Percentiles rank a stretch among this genome's conserved stretches.
Evolutionary conservation across 2,888 invertebrate genomes (phyloP).

Genomic region (Sisyra nigra): DNA sequence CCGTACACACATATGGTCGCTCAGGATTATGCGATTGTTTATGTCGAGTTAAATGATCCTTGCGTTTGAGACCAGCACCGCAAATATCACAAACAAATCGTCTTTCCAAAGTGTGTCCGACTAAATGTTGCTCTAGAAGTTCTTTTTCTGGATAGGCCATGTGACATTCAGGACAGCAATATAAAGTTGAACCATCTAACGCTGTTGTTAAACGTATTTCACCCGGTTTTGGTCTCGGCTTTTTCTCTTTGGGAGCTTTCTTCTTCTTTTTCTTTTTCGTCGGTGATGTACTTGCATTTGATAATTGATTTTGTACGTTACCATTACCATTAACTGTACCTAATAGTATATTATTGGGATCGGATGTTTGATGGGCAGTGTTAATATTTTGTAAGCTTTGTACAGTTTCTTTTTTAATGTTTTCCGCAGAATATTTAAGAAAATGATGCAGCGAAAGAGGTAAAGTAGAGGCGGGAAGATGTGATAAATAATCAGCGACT

Average conservation of each 20-base stretch:
- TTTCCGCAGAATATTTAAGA: constrained; percentile 65
- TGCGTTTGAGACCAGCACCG: constrained; percentile 73
- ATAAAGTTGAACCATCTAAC: constrained; percentile 66
- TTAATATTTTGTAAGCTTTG: constrained; percentile 23
- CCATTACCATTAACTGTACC: constrained; percentile 16
- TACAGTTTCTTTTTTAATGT: constrained; percentile 54
- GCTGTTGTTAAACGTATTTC: constrained; percentile 69
- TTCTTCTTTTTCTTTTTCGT: constrained; percentile 68
- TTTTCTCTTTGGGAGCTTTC: constrained; percentile 59
- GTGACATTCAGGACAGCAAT: constrained; percentile 78
- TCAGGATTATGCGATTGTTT: constrained; percentile 82
- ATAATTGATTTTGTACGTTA: constrained; percentile 15
- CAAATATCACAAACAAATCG: constrained; percentile 80
- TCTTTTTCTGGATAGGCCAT: constrained; percentile 81
- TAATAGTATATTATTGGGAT: constrained; percentile 21
- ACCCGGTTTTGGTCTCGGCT: constrained; percentile 69
- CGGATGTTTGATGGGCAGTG: constrained; percentile 12
- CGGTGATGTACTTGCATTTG: constrained; percentile 21
- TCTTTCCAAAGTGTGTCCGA: constrained; percentile 72
- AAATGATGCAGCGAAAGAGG: constrained; percentile 71
- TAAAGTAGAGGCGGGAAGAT: constrained; percentile 53
- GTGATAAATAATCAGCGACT: constrained; percentile 72
- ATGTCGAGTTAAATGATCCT: constrained; percentile 73
- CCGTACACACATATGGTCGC: constrained; percentile 73
- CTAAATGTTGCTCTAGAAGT: constrained; percentile 68